Base-by-base conservation (phyloP, 2,888 invertebrate species). In the Caenorhabditis virilis region DNA sequence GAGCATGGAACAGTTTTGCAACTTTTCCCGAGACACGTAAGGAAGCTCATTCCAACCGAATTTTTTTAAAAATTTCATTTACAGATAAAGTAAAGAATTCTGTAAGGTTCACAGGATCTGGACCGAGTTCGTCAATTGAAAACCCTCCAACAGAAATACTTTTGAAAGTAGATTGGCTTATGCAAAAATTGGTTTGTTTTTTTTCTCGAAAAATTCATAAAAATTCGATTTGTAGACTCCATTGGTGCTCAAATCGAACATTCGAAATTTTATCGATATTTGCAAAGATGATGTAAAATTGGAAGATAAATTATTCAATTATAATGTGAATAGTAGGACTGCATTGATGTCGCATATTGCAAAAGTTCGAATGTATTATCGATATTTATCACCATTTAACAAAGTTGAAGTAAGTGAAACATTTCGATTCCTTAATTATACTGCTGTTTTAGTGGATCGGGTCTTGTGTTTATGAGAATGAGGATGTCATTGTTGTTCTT, bases 281-380 rank as follows among this genome's bases (percentile, higher is more conserved):
- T 66, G 70, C 52, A 52, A 61, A 36, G 56, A 64, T 7, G 65
- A 77, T 36, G 64, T 76, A 9, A 50, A 54, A 23, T 68, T 77
- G 38, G 71, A 78, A 16, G 80, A 80, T 52, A 54, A 68, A 20
- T 41, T 80, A 4, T 79, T 66, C 60, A 72, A 72, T n/a, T 78
- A 78, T 55, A 71, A 74, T 23, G 22, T 76, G 4, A 36, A 35
- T 22, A 42, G 39, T 26, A 20, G 58, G 15, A 33, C 56, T 2
- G 48, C 68, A 4, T 56, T 79, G 16, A 55, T 65, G 52, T 41
- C 54, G 1, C 79, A 79, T 41, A 67, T 79, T 20, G 72, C 74
- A 11, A 80, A 79, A 58, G 59, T 80, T 16, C 62, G 78, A 2
- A 61, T 78, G 50, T 80, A 80, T 57, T 80, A 70, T 52, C 69